Conservation (phyloP, 2,888 invertebrate genomes). For the Lypha dubia region DNA sequence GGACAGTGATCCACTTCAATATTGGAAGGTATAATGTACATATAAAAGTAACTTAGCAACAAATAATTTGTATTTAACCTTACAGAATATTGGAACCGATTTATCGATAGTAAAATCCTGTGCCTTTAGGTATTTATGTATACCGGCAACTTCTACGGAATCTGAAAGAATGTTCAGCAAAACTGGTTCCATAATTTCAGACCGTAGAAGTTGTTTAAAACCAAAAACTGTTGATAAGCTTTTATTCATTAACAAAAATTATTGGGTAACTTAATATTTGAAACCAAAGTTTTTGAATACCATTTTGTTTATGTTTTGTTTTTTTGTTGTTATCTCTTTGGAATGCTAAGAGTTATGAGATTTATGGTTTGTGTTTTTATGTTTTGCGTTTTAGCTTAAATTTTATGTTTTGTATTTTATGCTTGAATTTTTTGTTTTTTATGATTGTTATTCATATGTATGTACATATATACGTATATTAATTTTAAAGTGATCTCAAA, state of each 20-base stretch:
- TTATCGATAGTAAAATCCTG: constrained; percentile 4
- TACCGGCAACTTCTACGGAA: constrained; percentile 38
- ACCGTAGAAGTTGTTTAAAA: constrained; percentile 19
- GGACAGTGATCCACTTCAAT: constrained; percentile 17
- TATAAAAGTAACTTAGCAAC: background rate
- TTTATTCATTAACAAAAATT: constrained; percentile 16
- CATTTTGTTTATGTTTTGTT: background rate
- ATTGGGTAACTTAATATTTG: constrained; percentile 4
- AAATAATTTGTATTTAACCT: constrained; percentile 1
- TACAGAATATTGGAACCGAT: constrained; percentile 11
- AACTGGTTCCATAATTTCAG: constrained; percentile 32
- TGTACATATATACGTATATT: too few species aligned
- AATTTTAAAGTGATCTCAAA: too few species aligned
- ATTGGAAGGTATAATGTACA: constrained; percentile 12
- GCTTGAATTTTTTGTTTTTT: too few species aligned
- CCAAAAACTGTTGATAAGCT: constrained; percentile 12
- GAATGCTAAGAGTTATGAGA: background rate
- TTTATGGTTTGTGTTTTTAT: background rate
- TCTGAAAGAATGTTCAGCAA: constrained; percentile 54
- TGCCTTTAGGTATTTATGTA: constrained; percentile 39
- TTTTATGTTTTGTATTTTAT: too few species aligned
- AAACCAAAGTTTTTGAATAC: background rate
- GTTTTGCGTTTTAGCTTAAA: too few species aligned
- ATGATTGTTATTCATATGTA: too few species aligned
- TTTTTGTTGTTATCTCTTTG: background rate